Evolutionary conservation across 2,797 vertebrate species (phyloP), one percentile per base, ranked within the genome.

Genomic region (Chromis chromis): DNA sequence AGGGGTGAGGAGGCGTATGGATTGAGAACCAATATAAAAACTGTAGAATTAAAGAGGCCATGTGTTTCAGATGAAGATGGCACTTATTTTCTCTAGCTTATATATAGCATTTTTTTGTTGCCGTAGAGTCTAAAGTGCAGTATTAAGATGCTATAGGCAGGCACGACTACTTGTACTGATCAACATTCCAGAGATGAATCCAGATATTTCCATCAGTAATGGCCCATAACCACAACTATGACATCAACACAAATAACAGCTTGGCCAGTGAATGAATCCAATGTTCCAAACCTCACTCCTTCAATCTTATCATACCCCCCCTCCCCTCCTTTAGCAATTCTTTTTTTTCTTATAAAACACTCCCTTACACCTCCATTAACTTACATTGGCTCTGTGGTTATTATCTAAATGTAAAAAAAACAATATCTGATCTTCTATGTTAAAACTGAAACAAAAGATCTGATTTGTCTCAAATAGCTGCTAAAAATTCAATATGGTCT

Each of bases 91-190:
- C 54, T 73, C 11, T n/a, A 65, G 52, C 44, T 53, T 40, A 21
- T 48, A 36, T 72, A 4, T 52, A 36, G 65, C 21, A 17, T 56
- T 28, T 4, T 39, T 68, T 60, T 64, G 72, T 74, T 83, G 72
- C 53, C 49, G 33, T 67, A 49, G 24, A 57, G 22, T 62, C 72
- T 87, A 70, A 83, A 85, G 81, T 81, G 81, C 83, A 87, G 69
- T 36, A 70, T 50, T 66, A 72, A 27, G 52, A 50, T 27, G 64
- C 57, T 74, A 42, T 56, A 60, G 65, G 65, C 28, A 88, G 71
- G 70, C 76, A 78, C 57, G 0, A 54, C 58, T 74, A 76, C 74
- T 65, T 77, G 65, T 72, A 77, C 39, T 39, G 31, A 82, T 65
- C 63, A 42, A 64, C 66, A 62, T 57, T 79, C 44, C 62, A 42